A percentile compares a stretch with the other conserved stretches of the same genome.
Evolutionary conservation across 2,113 vertebrate genomes (phyloP).

Genomic region (Passer montanus): DNA sequence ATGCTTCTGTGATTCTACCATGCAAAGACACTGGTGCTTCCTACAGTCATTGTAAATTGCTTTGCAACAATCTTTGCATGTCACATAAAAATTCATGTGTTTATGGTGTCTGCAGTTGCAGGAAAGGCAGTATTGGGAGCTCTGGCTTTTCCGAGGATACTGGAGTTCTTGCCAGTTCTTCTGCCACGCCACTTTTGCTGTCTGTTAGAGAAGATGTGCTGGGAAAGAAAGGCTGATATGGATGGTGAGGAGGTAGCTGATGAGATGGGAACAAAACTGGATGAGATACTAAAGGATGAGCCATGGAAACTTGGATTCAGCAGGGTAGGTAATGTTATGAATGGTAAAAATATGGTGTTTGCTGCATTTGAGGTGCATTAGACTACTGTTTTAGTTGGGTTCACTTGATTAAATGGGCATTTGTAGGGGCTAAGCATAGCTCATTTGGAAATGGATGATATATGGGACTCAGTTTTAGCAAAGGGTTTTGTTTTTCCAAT

Average conservation of each 20-base stretch:
- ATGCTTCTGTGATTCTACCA: neutral
- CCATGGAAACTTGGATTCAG: slow-evolving; percentile 81
- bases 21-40: neutral
- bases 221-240: neutral
- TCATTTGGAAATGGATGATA: neutral
- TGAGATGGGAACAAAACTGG: slow-evolving; percentile 9
- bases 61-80: neutral
- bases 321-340: slow-evolving; percentile 61
- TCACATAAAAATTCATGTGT: neutral
- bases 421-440: neutral
- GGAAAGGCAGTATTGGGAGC: slow-evolving; percentile 52
- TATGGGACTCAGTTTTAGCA: neutral
- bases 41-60: neutral
- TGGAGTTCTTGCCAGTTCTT: slow-evolving; percentile 76
- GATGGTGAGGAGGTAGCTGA: neutral
- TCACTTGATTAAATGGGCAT: neutral
- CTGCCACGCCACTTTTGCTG: slow-evolving; percentile 70
- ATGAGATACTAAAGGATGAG: slow-evolving; percentile 60
- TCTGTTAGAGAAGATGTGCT: slow-evolving; percentile 10
- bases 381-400: neutral
- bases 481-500: neutral
- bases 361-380: neutral
- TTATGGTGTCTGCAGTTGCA: slow-evolving; percentile 45
- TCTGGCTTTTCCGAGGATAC: slow-evolving; percentile 63
- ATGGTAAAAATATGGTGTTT: neutral